These are phyloP conservation scores for Leptodactylus fallax DNA, from an alignment of 2,797 vertebrate genomes.

Conservation along the genomic window DNA sequence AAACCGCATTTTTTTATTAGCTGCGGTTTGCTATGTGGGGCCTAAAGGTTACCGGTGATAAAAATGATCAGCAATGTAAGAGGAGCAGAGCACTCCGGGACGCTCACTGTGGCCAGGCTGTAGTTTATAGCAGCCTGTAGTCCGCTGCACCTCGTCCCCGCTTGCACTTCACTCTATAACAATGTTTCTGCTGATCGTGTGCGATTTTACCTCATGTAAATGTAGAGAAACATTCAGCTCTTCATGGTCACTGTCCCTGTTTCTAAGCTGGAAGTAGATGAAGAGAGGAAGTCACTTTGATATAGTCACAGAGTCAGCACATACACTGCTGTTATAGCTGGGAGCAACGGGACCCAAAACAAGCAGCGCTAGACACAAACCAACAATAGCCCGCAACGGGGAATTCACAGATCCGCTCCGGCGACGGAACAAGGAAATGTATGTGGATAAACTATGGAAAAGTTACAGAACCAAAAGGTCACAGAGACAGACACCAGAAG, in stretches of 20 bases:
- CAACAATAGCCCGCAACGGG: background rate
- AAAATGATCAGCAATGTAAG: no score
- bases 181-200: background rate
- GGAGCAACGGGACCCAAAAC: background rate
- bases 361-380: background rate
- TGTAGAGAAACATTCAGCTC: background rate
- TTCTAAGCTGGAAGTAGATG: constrained; percentile 6
- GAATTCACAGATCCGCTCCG: background rate
- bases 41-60: no score
- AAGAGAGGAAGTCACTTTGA: background rate
- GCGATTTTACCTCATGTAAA: background rate
- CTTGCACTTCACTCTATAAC: background rate
- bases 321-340: background rate
- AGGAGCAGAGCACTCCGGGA: background rate
- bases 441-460: background rate
- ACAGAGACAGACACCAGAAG: no score
- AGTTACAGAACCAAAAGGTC: background rate
- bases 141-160: background rate
- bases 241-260: background rate
- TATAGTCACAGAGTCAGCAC: constrained; percentile 6
- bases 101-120: no score
- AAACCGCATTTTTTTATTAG: no score
- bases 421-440: background rate
- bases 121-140: background rate
- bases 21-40: no score